Conservation (phyloP, 1,140 invertebrate genomes). For the Polypedilum vanderplanki region DNA sequence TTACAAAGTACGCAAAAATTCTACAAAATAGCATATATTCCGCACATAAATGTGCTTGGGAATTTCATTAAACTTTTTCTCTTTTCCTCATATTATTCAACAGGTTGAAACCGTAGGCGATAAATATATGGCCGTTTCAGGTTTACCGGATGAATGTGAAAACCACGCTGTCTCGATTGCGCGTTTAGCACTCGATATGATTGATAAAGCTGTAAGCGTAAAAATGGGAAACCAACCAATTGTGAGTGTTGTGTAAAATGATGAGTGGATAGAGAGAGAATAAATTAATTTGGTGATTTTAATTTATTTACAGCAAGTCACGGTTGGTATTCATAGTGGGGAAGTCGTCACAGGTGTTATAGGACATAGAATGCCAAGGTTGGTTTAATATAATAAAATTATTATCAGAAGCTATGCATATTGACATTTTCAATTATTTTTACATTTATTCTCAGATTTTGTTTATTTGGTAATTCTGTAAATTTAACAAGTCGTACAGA, state of each 20-base stretch:
- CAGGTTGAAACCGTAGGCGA: constrained; percentile 99
- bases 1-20: constrained; percentile 69
- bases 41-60: background rate
- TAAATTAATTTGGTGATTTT: background rate
- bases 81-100: constrained; percentile 28
- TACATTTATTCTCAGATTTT: constrained; percentile 60
- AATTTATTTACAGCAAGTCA: constrained; percentile 66
- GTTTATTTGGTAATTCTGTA: constrained; percentile 94
- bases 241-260: constrained; percentile 55
- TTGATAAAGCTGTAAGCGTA: constrained; percentile 84
- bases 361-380: constrained; percentile 83
- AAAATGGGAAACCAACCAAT: constrained; percentile 77
- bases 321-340: constrained; percentile 92
- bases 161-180: constrained; percentile 91
- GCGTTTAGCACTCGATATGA: constrained; percentile 87
- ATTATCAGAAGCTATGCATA: too few species aligned
- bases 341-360: constrained; percentile 96
- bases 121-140: constrained; percentile 98
- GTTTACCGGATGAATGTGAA: constrained; percentile 84
- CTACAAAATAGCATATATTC: constrained; percentile 21
- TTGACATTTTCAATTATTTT: too few species aligned
- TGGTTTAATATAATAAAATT: too few species aligned
- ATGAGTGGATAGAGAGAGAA: background rate
- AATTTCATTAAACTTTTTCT: background rate
- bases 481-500: constrained; percentile 92